These are phyloP conservation scores for Odontophorus gujanensis DNA, from an alignment of 2,113 vertebrate species.

Conservation along the genomic window DNA sequence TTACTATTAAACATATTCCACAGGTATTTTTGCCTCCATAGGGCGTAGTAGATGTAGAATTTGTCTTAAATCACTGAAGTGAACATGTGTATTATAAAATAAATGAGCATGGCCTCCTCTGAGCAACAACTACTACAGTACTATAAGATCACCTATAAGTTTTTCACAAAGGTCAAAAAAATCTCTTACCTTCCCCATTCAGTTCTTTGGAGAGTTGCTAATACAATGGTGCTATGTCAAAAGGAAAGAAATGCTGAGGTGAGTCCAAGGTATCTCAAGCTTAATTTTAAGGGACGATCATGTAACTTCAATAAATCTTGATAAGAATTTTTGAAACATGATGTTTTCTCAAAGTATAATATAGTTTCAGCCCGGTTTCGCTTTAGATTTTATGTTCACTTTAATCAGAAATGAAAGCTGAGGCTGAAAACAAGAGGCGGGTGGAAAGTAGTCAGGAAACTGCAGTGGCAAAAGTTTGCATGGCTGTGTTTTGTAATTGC, in stretches of 20 bases:
- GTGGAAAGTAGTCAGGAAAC: not conserved
- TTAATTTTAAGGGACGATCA: not conserved
- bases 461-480: conserved; percentile 43
- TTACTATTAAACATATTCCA: not conserved
- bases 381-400: conserved; percentile 2
- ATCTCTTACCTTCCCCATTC: not conserved
- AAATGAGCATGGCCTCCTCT: not conserved
- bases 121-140: not conserved
- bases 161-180: not conserved
- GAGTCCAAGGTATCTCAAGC: not conserved
- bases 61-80: not conserved
- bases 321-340: not conserved
- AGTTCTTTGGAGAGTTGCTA: not conserved
- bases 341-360: not conserved
- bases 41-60: not conserved
- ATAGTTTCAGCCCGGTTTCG: not conserved
- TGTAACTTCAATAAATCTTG: not conserved
- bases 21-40: not conserved
- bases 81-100: not conserved
- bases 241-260: not conserved
- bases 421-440: not conserved
- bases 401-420: conserved; percentile 28
- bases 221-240: accelerated
- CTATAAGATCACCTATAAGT: not conserved
- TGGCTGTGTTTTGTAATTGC: conserved; percentile 35